These are phyloP conservation scores for Sebastes nivosus DNA, from an alignment of 2,797 vertebrate genomes.

Conservation along the genomic window DNA sequence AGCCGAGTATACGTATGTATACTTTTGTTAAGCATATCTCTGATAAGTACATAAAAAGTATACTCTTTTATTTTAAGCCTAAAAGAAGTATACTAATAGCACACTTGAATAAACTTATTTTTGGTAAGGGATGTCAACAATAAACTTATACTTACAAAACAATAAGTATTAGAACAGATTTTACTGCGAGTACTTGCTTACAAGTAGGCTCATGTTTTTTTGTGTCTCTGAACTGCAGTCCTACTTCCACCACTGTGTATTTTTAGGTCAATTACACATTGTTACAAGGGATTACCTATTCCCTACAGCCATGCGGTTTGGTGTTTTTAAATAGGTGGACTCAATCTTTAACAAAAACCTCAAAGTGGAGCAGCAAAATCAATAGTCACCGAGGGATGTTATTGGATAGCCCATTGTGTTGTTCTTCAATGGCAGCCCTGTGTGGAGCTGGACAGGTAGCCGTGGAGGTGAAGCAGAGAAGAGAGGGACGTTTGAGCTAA, in stretches of 20 bases:
- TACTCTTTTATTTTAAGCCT: too few relatives aligned
- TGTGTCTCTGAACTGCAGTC: not conserved
- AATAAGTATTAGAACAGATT: not conserved
- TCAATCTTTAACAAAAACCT: constrained; percentile 24
- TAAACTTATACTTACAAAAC: not conserved
- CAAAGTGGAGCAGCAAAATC: constrained; percentile 25
- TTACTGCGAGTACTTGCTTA: not conserved
- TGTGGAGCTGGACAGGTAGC: constrained; percentile 48
- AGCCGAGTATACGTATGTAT: too few relatives aligned
- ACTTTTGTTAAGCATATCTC: too few relatives aligned
- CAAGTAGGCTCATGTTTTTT: not conserved
- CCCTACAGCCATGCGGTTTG: not conserved
- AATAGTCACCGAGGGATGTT: not conserved
- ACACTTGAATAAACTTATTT: too few relatives aligned
- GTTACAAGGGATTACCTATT: not conserved
- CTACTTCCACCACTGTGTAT: not conserved
- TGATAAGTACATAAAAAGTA: too few relatives aligned
- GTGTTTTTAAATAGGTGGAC: constrained; percentile 17
- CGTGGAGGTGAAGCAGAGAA: constrained; percentile 23
- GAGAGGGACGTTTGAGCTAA: constrained; percentile 49
- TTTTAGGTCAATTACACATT: not conserved
- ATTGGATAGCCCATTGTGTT: constrained; percentile 44
- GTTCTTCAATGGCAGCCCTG: constrained; percentile 15
- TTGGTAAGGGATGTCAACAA: not conserved
- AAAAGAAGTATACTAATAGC: too few relatives aligned